Percentiles rank a stretch among this genome's conserved stretches.
phyloP scores from a whole-genome alignment of 2,113 vertebrate genomes.

The Aythya baeri region DNA sequence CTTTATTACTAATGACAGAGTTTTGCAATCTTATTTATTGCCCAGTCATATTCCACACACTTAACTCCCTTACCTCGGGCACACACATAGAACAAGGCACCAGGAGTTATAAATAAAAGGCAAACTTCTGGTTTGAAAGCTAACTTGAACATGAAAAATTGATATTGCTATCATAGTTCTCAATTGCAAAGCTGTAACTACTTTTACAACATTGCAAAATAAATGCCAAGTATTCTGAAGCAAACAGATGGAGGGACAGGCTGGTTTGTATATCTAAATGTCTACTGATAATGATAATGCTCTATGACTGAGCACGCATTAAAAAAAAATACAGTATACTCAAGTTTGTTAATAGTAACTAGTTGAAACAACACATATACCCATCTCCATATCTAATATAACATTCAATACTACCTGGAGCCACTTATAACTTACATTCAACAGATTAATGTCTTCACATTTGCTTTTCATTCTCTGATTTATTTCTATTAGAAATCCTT shows the following conservation, averaged over 20 bases:
- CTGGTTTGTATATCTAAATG: constrained; percentile 4
- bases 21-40: background rate
- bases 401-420: background rate
- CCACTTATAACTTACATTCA: background rate
- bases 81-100: background rate
- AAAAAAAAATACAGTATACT: constrained; percentile 35
- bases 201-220: constrained; percentile 3
- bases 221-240: constrained; percentile 46
- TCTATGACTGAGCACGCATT: background rate
- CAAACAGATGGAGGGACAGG: constrained; percentile 35
- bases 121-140: background rate
- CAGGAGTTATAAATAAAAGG: background rate
- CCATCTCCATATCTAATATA: background rate
- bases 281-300: background rate
- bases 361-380: background rate
- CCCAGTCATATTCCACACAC: background rate
- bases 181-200: constrained; percentile 10
- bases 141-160: background rate
- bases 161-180: background rate
- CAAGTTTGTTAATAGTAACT: background rate
- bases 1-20: background rate
- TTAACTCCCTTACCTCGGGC: background rate
- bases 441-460: background rate
- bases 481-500: background rate
- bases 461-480: background rate